Base-by-base conservation (phyloP, 2,888 invertebrate species). In the Lithosia quadra region DNA sequence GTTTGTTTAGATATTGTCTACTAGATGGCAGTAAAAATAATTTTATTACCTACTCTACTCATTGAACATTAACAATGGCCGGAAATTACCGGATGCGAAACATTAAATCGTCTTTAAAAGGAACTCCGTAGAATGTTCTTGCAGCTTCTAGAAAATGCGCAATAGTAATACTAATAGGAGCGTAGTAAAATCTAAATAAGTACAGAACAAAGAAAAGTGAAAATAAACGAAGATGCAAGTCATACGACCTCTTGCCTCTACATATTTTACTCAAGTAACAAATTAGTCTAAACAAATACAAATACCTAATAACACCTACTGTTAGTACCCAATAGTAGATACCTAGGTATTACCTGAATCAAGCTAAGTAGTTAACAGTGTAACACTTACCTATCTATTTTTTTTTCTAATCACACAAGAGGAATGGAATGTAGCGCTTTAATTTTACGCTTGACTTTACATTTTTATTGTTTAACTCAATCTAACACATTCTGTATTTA, bases 11-110 rank as follows among this genome's bases (percentile, higher is more conserved):
- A 18, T 63, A 56, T 56, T 56, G 1, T 10, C 34, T 24, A 64
- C 63, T 56, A 64, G 63, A 64, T 64, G 63, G 63, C 63, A 55
- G 53, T 22, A 8, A 22, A 60, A 13, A 18, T 15, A 1, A 11
- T 15, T 60, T 60, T 34, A 34, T 13, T 2, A 60, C 18, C 18
- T 49, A 18, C 43, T 18, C 9, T 34, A 9, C 34, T 34, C 49
- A 49, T 49, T 49, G 18, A 43, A 34, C 9, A n/a, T 7, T 8
- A 49, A 49, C 49, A 49, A 49, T 49, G 49, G 18, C 22, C 13
- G 59, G 36, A 36, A 56, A 24, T 22, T n/a, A n/a, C n/a, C n/a
- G n/a, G n/a, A 60, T 36, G 9, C n/a, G 7, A n/a, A 60, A 13
- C 22, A 18, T 28, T 28, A 28, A n/a, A 15, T 21, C 22, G 3